These are phyloP conservation scores for Coracopsis vasa DNA, from an alignment of 2,113 vertebrate genomes.

Conservation along the genomic window DNA sequence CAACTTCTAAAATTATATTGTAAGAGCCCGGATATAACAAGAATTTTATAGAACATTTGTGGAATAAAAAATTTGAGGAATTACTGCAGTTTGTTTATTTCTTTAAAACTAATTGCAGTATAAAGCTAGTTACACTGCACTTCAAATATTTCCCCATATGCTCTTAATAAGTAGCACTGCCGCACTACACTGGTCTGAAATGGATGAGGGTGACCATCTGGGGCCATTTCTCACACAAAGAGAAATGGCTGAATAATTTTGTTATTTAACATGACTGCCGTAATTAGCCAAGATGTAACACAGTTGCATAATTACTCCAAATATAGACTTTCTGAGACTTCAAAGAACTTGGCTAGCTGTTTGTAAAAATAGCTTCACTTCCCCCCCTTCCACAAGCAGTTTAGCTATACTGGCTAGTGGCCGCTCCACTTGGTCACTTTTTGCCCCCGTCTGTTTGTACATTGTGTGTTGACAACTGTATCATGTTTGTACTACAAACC, in stretches of 20 bases:
- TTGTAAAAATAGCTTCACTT: not conserved
- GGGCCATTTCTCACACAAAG: conserved; percentile 11
- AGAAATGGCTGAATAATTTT: conserved; percentile 44
- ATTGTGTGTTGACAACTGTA: conserved; percentile 62
- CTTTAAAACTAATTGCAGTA: conserved; percentile 59
- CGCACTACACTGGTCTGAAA: not conserved
- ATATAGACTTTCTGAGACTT: conserved; percentile 36
- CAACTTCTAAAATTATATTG: conserved; percentile 1
- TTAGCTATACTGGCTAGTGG: not conserved
- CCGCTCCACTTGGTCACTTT: not conserved
- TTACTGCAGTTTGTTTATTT: conserved; percentile 64
- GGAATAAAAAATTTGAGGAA: conserved; percentile 47
- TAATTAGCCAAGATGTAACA: conserved; percentile 24
- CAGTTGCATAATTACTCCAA: conserved; percentile 23
- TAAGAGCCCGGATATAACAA: not conserved
- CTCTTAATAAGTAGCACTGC: not conserved
- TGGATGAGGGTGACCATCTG: conserved; percentile 1
- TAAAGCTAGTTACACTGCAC: conserved; percentile 33
- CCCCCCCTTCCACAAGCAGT: not conserved
- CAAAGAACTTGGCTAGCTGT: not conserved
- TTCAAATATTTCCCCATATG: conserved; percentile 15
- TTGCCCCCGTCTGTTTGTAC: conserved; percentile 30
- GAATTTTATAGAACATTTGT: conserved; percentile 61
- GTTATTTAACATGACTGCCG: not conserved
- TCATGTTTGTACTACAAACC: conserved; percentile 68